Base-by-base conservation (phyloP, 2,113 vertebrate species). In the Neodontobutis hainanensis region DNA sequence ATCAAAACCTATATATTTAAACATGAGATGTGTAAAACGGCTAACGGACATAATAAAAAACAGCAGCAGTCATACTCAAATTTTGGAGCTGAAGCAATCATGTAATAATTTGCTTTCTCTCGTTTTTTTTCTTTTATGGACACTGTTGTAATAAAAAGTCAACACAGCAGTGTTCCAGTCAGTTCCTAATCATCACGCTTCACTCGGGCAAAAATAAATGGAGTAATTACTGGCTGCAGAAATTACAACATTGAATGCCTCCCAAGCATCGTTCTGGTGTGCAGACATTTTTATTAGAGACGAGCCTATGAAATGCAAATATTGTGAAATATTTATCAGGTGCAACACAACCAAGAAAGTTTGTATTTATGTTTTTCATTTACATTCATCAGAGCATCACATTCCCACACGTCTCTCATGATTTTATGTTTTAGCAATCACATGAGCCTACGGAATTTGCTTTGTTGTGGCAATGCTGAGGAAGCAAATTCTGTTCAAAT, bases 401-500 rank as follows among this genome's bases (percentile, higher is more conserved):
- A 50, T 47, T 53, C 32, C 51, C 53, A 6, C 15, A 16, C 38
- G 19, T n/a, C 9, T 16, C 1, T n/a, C 15, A 11, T 14, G 34
- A 40, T 14, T 40, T 11, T 36, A n/a, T 56, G 34, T 38, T 38
- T 38, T 40, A 42, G 8, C 55, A 40, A 19, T 5, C 38, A 5
- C 64, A 75, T 47, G 68, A 61, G 61, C 36, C 49, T 50, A 14
- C 58, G 73, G 52, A 52, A 73, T 78, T 70, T 68, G 78, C 61
- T 62, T 51, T 65, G 61, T 48, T 58, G 58, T 27, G n/a, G n/a
- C 8, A 5, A 11, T 6, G n/a, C 38, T 16, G 43, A 53, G 34
- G 34, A 86, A 69, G 35, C 62, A 68, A 72, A 81, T 77, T 73
- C 36, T 49, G 34, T 66, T 67, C 68, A 81, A 81, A 80, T 59